Evolutionary conservation across 2,797 vertebrate genomes (phyloP).

Genomic region (Dendrocincla fuliginosa): DNA sequence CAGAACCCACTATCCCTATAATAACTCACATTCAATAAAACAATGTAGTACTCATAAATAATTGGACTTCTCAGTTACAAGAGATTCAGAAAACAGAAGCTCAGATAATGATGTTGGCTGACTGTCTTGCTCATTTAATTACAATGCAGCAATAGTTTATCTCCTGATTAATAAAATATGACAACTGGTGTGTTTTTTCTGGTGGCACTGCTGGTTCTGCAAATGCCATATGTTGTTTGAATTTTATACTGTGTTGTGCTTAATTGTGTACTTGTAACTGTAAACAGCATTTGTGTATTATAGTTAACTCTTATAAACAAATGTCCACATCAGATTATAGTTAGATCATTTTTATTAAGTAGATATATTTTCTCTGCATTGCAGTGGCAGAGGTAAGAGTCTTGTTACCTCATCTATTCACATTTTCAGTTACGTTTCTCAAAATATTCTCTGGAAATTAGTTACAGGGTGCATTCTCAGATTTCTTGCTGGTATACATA

Average conservation of each 20-base stretch:
- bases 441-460: background rate
- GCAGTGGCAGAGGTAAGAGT: background rate
- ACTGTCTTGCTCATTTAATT: slow-evolving; percentile 29
- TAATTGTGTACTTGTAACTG: background rate
- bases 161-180: slow-evolving; percentile 40
- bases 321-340: background rate
- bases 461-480: background rate
- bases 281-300: slow-evolving; percentile 20
- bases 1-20: background rate
- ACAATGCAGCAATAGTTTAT: background rate
- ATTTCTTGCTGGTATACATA: background rate
- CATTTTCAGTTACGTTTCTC: background rate
- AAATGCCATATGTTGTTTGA: slow-evolving; percentile 18
- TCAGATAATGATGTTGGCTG: slow-evolving; percentile 20
- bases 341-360: background rate
- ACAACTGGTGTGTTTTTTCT: background rate
- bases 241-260: background rate
- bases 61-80: background rate
- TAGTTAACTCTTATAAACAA: slow-evolving; percentile 15
- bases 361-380: background rate
- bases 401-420: background rate
- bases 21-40: background rate
- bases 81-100: background rate
- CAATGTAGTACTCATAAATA: background rate
- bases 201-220: background rate